Base-by-base conservation (phyloP, 2,113 vertebrate genomes). In the Mesocricetus auratus region DNA sequence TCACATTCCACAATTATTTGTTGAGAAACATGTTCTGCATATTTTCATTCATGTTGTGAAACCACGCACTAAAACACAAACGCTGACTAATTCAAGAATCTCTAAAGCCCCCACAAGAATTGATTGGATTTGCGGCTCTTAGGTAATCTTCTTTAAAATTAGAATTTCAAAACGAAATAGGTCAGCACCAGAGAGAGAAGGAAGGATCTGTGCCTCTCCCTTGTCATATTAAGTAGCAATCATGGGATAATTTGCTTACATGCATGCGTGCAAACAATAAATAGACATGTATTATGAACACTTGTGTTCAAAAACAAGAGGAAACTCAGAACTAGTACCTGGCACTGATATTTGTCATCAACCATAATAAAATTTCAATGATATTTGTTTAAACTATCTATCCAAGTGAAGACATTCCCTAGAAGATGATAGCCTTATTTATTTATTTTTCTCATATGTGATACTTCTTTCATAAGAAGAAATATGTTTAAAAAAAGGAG, bases 1-100 rank as follows among this genome's bases (percentile, higher is more conserved):
- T 77, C 16, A 45, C 11, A 91, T 79, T 69, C 81, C 60, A 94
- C 81, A 94, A 36, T 74, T 93, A 83, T 85, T 91, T 96, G 82
- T 78, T 81, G 60, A 86, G 47, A 96, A 92, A 19, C n/a, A 86
- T 83, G 50, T 86, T 79, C 15, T 92, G 24, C 68, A 60, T 91
- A 86, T 86, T 94, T 62, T 89, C 42, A 96, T 58, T 90, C 45
- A 26, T 56, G 21, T 86, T n/a, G 60, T 33, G 4, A 87, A 92
- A 47, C n/a, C 31, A 92, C 13, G 45, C 39, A 81, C 89, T 94
- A 96, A 64, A 33, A 81, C n/a, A 60, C 11, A 47, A 19, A 68
- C 36, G 36, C 50, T 91, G 11, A 19, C 75, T 66, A 91, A 91
- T 58, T 91, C 22, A 62, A 97, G 45, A 94, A 69, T 33, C 19